Evolutionary conservation across 2,888 invertebrate genomes (phyloP).

Genomic region (Idaea aversata): DNA sequence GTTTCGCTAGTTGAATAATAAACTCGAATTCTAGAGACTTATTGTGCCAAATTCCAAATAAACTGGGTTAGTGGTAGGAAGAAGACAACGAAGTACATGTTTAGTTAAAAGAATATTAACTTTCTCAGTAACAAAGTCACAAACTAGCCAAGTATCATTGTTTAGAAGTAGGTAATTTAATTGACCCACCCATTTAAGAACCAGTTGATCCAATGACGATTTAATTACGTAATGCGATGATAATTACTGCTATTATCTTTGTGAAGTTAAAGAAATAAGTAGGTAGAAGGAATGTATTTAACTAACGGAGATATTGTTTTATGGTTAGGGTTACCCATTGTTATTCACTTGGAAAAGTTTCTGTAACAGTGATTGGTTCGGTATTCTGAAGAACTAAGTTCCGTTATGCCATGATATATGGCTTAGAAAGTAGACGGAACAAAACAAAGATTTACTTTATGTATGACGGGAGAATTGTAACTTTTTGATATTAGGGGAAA

Average conservation of each 20-base stretch:
- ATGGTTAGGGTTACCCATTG: neutral
- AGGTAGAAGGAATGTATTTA: constrained; percentile 3
- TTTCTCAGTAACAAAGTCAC: neutral
- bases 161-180: constrained; percentile 1
- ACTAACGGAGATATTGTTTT: neutral
- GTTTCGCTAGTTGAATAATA: too few relatives aligned
- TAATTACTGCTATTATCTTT: constrained; percentile 13
- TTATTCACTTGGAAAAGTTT: neutral
- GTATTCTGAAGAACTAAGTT: neutral
- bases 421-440: too few relatives aligned
- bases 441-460: too few relatives aligned
- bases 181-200: constrained; percentile 8
- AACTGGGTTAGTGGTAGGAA: too few relatives aligned
- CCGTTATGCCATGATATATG: too few relatives aligned
- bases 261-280: constrained; percentile 4
- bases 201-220: constrained; percentile 14
- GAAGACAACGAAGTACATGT: too few relatives aligned
- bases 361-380: neutral
- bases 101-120: neutral
- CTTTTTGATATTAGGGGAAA: too few relatives aligned
- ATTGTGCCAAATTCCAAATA: too few relatives aligned
- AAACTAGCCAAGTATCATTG: neutral
- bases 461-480: too few relatives aligned
- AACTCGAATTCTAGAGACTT: too few relatives aligned
- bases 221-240: constrained; percentile 13